phyloP scores from a whole-genome alignment of 1,140 invertebrate genomes.

The Eulimnadia texana region DNA sequence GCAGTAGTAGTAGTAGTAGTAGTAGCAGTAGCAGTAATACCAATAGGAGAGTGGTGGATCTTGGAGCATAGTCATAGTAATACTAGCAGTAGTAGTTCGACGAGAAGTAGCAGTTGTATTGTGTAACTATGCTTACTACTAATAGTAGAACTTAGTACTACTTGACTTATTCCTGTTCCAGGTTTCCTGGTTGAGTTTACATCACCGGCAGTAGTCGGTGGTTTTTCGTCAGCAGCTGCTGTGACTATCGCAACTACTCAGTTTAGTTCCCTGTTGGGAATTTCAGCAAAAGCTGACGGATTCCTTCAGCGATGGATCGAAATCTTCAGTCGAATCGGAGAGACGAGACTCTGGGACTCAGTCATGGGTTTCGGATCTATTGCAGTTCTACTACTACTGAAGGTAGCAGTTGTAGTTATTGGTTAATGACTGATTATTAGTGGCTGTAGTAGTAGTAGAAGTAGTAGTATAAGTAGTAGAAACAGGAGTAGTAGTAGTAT shows the following conservation, averaged over 20 bases:
- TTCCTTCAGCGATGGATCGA: slow-evolving; percentile 52
- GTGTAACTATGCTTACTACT: too few relatives aligned
- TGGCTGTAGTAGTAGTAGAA: slow-evolving; percentile 15
- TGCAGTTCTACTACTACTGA: slow-evolving; percentile 45
- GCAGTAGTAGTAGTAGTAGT: too few relatives aligned
- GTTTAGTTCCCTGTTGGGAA: slow-evolving; percentile 63
- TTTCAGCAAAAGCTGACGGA: slow-evolving; percentile 53
- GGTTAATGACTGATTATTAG: slow-evolving; percentile 5
- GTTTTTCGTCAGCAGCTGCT: slow-evolving; percentile 46
- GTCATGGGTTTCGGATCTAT: slow-evolving; percentile 54
- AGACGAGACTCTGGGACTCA: slow-evolving; percentile 48
- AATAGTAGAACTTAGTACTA: too few relatives aligned
- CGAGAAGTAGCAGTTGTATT: too few relatives aligned
- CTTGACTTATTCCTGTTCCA: slow-evolving; percentile 36
- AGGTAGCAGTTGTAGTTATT: slow-evolving; percentile 36
- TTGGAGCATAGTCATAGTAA: too few relatives aligned
- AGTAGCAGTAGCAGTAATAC: too few relatives aligned
- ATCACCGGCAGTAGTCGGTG: slow-evolving; percentile 46
- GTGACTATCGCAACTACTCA: slow-evolving; percentile 81
- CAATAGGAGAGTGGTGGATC: too few relatives aligned
- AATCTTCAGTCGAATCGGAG: slow-evolving; percentile 42
- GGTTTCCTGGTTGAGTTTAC: slow-evolving; percentile 91
- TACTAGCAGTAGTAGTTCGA: too few relatives aligned
- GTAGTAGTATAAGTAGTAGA: too few relatives aligned
- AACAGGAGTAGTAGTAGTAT: slow-evolving; percentile 19